Percentiles rank a stretch among this genome's conserved stretches.
Evolutionary conservation across 1,140 invertebrate species (phyloP).

Genomic region (Macrocentrus cingulum): DNA sequence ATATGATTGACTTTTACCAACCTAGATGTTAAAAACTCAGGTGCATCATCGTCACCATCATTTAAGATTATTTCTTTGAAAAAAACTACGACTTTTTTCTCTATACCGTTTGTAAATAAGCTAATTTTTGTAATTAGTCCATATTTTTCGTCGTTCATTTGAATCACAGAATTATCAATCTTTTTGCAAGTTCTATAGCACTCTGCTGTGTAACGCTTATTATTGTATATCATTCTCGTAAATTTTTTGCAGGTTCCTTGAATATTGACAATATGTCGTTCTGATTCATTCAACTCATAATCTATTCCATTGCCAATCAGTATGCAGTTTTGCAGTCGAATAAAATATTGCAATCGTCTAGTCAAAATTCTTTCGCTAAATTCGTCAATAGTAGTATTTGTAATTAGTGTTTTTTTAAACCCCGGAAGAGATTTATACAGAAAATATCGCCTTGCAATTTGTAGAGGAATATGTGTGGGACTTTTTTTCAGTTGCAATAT

Average conservation of each 20-base stretch:
- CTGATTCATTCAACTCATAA: constrained; percentile 2
- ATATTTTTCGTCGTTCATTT: no score
- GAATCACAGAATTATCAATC: constrained; percentile 16
- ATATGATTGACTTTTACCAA: no score
- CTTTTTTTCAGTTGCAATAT: constrained; percentile 15
- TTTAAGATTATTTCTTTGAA: no score
- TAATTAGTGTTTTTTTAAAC: neutral
- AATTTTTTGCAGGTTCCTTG: neutral
- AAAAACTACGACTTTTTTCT: no score
- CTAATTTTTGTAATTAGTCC: constrained; percentile 7
- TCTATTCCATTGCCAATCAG: constrained; percentile 17
- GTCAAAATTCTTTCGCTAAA: constrained; percentile 6
- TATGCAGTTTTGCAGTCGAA: neutral
- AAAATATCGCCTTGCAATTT: constrained; percentile 15
- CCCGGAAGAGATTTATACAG: constrained; percentile 6
- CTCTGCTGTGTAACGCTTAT: constrained; percentile 6
- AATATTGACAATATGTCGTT: neutral
- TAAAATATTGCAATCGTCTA: constrained; percentile 1
- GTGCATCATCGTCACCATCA: no score
- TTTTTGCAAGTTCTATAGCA: neutral
- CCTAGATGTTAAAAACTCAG: no score
- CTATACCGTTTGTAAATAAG: no score
- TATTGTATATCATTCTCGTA: neutral
- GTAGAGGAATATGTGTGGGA: constrained; percentile 1
- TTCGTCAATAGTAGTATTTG: neutral